Evolutionary conservation across 2,888 invertebrate species (phyloP).

Genomic region (Xylocampa areola): DNA sequence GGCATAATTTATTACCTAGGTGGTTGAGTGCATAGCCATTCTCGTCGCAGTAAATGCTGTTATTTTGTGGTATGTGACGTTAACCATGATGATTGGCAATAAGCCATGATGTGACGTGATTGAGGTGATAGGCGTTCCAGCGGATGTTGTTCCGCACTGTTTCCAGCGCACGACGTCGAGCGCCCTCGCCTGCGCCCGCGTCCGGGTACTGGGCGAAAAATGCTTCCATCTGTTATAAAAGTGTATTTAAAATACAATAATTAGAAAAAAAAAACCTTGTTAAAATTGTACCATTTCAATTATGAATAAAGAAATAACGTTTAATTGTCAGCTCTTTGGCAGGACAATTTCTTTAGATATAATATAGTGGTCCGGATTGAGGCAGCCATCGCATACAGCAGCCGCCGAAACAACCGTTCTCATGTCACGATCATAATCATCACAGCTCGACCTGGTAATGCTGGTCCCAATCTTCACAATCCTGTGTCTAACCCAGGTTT

Average conservation of each 20-base stretch:
- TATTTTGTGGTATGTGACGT: background rate
- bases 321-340: too few species aligned
- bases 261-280: constrained; percentile 2
- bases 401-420: too few species aligned
- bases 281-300: too few species aligned
- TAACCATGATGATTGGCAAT: constrained; percentile 41
- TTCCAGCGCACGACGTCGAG: constrained; percentile 93
- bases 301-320: too few species aligned
- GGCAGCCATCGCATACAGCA: too few species aligned
- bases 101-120: constrained; percentile 91
- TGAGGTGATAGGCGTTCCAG: constrained; percentile 92
- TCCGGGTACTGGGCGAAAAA: constrained; percentile 95
- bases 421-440: too few species aligned
- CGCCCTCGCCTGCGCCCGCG: constrained; percentile 95
- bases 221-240: constrained; percentile 90
- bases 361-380: too few species aligned
- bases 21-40: background rate
- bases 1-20: too few species aligned
- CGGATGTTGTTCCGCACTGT: constrained; percentile 94
- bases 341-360: too few species aligned
- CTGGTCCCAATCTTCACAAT: too few species aligned
- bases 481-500: too few species aligned
- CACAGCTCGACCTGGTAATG: too few species aligned
- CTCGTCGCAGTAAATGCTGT: background rate
- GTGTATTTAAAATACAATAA: background rate